Conservation (phyloP, 2,888 invertebrate genomes). For the Acleris literana region DNA sequence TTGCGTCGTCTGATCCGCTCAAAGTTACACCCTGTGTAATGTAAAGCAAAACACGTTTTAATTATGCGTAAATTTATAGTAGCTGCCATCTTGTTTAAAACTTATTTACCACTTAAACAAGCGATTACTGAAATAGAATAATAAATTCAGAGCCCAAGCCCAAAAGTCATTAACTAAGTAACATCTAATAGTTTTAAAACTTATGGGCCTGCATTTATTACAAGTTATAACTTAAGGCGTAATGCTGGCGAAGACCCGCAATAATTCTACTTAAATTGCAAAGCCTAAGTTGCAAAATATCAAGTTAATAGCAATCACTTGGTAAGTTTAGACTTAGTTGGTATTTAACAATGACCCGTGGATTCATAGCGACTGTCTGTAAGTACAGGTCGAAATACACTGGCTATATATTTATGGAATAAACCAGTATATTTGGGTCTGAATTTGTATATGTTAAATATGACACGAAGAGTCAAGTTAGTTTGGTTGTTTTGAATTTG, state of each 20-base stretch:
- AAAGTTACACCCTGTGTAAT: too few relatives aligned
- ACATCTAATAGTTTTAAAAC: conserved; percentile 31
- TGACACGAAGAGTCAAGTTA: too few relatives aligned
- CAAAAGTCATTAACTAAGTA: conserved; percentile 25
- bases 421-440: too few relatives aligned
- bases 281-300: conserved; percentile 25
- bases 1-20: too few relatives aligned
- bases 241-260: conserved; percentile 10
- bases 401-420: too few relatives aligned
- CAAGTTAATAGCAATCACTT: conserved; percentile 26
- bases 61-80: too few relatives aligned
- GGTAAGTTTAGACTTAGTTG: conserved; percentile 18
- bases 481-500: too few relatives aligned
- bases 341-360: conserved; percentile 6
- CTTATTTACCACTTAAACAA: conserved; percentile 5
- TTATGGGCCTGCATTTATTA: conserved; percentile 25
- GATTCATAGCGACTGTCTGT: background rate
- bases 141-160: conserved; percentile 14
- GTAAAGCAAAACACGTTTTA: too few relatives aligned
- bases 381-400: too few relatives aligned
- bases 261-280: conserved; percentile 20
- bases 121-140: conserved; percentile 5
- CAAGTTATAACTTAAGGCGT: conserved; percentile 17
- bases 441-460: too few relatives aligned
- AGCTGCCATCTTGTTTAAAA: background rate